Conservation (phyloP, 2,113 vertebrate species). For the Chitala chitala region DNA sequence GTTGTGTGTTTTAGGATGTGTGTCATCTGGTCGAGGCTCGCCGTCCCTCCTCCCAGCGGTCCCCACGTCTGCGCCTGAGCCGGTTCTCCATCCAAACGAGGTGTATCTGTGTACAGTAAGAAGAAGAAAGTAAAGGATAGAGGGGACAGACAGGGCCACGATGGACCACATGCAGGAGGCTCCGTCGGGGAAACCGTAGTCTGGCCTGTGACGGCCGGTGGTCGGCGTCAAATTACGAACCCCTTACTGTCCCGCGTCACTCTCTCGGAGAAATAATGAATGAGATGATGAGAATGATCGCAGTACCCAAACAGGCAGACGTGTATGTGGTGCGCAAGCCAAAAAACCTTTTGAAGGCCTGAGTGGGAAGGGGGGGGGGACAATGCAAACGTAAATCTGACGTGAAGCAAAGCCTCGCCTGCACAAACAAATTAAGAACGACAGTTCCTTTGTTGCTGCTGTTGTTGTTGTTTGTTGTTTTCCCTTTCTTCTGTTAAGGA, state of each 20-base stretch:
- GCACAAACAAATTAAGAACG: slow-evolving; percentile 43
- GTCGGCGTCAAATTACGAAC: not conserved
- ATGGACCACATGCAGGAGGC: not conserved
- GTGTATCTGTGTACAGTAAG: slow-evolving; percentile 22
- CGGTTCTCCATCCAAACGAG: slow-evolving; percentile 36
- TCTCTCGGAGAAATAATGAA: not conserved
- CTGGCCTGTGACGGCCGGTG: no score
- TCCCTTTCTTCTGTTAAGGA: slow-evolving; percentile 31
- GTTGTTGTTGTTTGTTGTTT: slow-evolving; percentile 21
- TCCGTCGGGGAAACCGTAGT: not conserved
- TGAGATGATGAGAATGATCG: not conserved
- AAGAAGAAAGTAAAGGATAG: slow-evolving; percentile 27
- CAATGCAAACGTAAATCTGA: slow-evolving; percentile 34
- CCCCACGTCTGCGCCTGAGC: slow-evolving; percentile 21
- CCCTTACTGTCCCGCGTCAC: not conserved
- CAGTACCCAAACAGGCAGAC: not conserved
- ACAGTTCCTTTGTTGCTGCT: slow-evolving; percentile 30
- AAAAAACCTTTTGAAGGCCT: slow-evolving; percentile 4
- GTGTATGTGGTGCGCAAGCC: not conserved
- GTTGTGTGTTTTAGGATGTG: slow-evolving; percentile 39
- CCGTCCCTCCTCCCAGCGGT: slow-evolving; percentile 38
- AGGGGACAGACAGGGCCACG: slow-evolving; percentile 26
- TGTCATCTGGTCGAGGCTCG: slow-evolving; percentile 40
- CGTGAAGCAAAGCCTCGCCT: slow-evolving; percentile 36
- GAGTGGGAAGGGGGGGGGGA: slow-evolving; percentile 17